Evolutionary conservation across 2,888 invertebrate species (phyloP), one percentile per base, ranked within the genome.

Genomic region (Pachydiplax longipennis): DNA sequence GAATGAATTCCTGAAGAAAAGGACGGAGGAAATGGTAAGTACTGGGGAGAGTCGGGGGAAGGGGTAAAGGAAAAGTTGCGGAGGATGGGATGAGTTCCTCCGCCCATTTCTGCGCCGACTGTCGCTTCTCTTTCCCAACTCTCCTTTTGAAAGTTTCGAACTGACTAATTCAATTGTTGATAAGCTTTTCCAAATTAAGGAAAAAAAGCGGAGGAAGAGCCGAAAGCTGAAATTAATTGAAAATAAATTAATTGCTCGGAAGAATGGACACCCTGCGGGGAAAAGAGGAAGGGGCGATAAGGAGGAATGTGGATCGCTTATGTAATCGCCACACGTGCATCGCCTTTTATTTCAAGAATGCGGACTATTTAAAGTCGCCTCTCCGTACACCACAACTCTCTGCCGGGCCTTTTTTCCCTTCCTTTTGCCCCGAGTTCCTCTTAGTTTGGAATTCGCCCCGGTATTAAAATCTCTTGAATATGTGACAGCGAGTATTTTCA

Each of bases 241-340:
- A 87, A 87, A 87, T 87, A 87, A 87, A 87, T 87, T 87, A 87
- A 87, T 87, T 87, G 87, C 61, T 87, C 87, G 87, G 82, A 82
- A 87, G 87, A 61, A 61, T 35, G 35, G 61, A 87, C 35, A 15
- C 83, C 83, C 83, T 18, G 18, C 44, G 58, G 58, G 53, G 83
- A 10, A 2, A 25, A 25, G 25, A 53, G n/a, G 35, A 13, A 22
- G 22, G 83, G 40, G 61, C 35, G 87, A 87, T 87, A 87, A 87
- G 87, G 40, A 87, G 87, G 87, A 65, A 83, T 58, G 83, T 58
- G 83, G 83, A 53, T 87, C 61, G 10, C 35, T 65, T 87, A 87
- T 87, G 58, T 61, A 87, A 61, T 87, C 87, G 37, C 22, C 37
- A 61, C 87, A 37, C 87, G 87, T 87, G 65, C 87, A 61, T 22